Percentiles rank a stretch among this genome's conserved stretches.
Evolutionary conservation across 2,888 invertebrate species (phyloP).

Genomic region (Lasioglossum morio): DNA sequence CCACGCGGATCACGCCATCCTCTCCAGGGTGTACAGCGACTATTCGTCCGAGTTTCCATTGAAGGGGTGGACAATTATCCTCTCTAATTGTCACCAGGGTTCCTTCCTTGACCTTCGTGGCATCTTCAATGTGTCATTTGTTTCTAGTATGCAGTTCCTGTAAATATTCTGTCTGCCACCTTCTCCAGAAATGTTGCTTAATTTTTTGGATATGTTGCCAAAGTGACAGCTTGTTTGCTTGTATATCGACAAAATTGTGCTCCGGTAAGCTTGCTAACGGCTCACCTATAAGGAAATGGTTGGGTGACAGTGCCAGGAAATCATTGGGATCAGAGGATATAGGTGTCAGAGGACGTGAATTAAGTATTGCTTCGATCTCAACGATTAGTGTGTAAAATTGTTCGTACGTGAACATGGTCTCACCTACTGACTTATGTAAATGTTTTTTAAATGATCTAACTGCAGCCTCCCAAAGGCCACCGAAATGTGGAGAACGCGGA

Average conservation of each 20-base stretch:
- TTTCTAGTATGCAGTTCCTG: neutral
- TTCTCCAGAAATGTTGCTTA: conserved; percentile 8
- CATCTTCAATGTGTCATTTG: too few species aligned
- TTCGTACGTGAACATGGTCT: neutral
- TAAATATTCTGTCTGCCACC: neutral
- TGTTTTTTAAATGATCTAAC: neutral
- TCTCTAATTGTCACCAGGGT: too few species aligned
- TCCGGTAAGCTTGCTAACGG: neutral
- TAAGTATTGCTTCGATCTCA: neutral
- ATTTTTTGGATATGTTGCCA: conserved; percentile 19
- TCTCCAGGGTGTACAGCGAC: too few species aligned
- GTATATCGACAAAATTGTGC: neutral
- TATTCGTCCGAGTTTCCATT: too few species aligned
- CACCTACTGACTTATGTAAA: neutral
- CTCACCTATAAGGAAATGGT: conserved; percentile 19
- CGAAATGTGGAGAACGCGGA: neutral
- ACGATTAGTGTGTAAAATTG: neutral
- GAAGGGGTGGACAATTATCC: too few species aligned
- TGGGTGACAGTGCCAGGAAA: neutral
- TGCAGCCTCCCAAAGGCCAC: neutral
- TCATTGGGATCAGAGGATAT: neutral
- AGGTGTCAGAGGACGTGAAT: neutral
- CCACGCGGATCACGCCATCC: too few species aligned
- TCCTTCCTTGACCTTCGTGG: too few species aligned
- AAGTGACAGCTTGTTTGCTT: neutral